Percentiles rank a stretch among this genome's conserved stretches.
phyloP scores from a whole-genome alignment of 1,140 invertebrate genomes.

The Trinorchestia longiramus region DNA sequence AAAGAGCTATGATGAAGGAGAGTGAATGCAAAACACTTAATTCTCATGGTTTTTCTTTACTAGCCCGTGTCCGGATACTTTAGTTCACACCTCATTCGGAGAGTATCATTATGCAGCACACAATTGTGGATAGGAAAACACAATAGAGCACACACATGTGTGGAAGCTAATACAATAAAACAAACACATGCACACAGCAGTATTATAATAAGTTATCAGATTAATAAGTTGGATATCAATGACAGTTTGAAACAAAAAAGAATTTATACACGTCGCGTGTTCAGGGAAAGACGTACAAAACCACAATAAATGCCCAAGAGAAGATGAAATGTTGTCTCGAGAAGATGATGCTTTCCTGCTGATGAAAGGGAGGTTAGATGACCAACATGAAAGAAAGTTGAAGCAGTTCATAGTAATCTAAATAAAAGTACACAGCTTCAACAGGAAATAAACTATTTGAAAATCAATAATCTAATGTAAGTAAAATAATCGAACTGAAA shows the following conservation, averaged over 20 bases:
- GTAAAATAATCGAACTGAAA: neutral
- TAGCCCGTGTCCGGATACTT: neutral
- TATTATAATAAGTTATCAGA: neutral
- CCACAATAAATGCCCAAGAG: neutral
- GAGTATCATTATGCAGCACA: neutral
- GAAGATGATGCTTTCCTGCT: neutral
- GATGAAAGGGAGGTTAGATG: neutral
- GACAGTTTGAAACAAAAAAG: neutral
- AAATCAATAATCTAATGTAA: neutral
- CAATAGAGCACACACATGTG: neutral
- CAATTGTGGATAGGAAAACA: neutral
- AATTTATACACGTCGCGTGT: neutral
- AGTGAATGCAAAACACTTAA: neutral
- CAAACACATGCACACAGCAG: neutral
- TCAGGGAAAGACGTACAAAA: no score
- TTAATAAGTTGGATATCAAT: neutral
- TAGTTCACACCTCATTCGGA: neutral
- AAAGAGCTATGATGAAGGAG: neutral
- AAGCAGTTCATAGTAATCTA: neutral
- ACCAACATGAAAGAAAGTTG: neutral
- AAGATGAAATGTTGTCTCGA: neutral
- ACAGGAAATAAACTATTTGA: neutral
- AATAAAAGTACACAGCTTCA: neutral
- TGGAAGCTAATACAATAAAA: neutral
- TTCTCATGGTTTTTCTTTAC: neutral